A percentile compares a stretch with the other conserved stretches of the same genome.
Evolutionary conservation across 2,888 invertebrate species (phyloP).

Genomic region (Lapara coniferarum): DNA sequence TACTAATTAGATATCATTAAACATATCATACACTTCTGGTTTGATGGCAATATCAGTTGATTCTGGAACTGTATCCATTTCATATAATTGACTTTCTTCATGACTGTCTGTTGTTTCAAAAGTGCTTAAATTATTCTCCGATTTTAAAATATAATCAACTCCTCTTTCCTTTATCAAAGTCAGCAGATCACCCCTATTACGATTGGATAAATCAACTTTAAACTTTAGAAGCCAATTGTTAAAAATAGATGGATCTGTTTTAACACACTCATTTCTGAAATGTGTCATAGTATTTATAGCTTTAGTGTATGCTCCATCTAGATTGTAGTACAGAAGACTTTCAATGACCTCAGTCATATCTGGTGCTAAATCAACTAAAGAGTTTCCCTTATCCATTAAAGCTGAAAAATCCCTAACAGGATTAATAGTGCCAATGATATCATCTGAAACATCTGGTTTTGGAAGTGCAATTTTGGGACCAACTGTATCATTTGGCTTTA

Average conservation of each 20-base stretch:
- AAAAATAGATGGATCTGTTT: constrained; percentile 60
- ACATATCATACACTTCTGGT: constrained; percentile 71
- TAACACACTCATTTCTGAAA: constrained; percentile 68
- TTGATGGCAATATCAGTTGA: constrained; percentile 63
- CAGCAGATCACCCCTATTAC: constrained; percentile 57
- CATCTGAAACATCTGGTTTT: constrained; percentile 40
- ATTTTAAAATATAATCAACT: constrained; percentile 63
- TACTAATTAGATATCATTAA: constrained; percentile 68
- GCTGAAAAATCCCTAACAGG: constrained; percentile 85
- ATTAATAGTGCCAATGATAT: constrained; percentile 81
- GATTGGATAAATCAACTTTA: constrained; percentile 55
- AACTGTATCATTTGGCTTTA: constrained; percentile 39
- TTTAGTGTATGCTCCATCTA: constrained; percentile 68
- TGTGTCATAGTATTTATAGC: constrained; percentile 62
- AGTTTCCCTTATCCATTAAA: constrained; percentile 68
- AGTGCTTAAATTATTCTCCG: constrained; percentile 65
- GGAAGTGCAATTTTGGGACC: constrained; percentile 61
- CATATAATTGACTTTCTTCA: constrained; percentile 73
- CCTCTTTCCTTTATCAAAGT: constrained; percentile 58
- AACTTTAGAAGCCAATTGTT: constrained; percentile 72
- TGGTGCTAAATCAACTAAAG: constrained; percentile 52
- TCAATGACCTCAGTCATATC: constrained; percentile 72
- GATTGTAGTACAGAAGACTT: constrained; percentile 63
- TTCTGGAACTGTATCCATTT: constrained; percentile 70
- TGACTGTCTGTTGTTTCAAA: constrained; percentile 57